Conservation (phyloP, 2,888 invertebrate species). For the Trichopoda pennipes region DNA sequence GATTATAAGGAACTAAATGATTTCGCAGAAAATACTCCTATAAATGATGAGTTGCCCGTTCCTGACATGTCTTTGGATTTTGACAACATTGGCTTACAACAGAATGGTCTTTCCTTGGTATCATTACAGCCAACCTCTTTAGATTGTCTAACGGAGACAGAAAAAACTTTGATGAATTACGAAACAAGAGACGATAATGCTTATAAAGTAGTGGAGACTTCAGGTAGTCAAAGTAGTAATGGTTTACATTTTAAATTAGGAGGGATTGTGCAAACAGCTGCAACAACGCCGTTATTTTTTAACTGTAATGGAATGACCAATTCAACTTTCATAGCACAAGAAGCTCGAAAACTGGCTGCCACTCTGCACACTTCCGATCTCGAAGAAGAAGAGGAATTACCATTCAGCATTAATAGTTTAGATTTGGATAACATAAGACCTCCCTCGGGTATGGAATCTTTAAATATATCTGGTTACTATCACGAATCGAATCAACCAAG, state of each 20-base stretch:
- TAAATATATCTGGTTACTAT: slow-evolving; percentile 83
- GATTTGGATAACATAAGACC: slow-evolving; percentile 89
- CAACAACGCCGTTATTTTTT: slow-evolving; percentile 78
- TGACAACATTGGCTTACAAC: slow-evolving; percentile 55
- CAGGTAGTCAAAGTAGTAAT: slow-evolving; percentile 59
- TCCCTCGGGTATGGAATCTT: slow-evolving; percentile 88
- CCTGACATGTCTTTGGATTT: slow-evolving; percentile 66
- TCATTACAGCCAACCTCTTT: slow-evolving; percentile 75
- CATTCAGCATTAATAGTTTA: slow-evolving; percentile 84
- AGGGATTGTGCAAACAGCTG: slow-evolving; percentile 77
- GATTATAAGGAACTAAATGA: slow-evolving; percentile 73
- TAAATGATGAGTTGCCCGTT: slow-evolving; percentile 74
- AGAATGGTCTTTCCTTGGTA: slow-evolving; percentile 52
- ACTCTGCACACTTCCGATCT: slow-evolving; percentile 75
- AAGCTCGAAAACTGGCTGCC: slow-evolving; percentile 86
- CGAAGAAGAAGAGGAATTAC: slow-evolving; percentile 79
- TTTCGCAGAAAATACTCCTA: slow-evolving; percentile 77
- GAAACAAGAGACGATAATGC: neutral
- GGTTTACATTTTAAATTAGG: slow-evolving; percentile 77
- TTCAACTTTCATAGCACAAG: slow-evolving; percentile 87
- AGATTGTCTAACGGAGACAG: slow-evolving; percentile 75
- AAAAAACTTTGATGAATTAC: slow-evolving; percentile 74
- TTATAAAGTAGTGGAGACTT: slow-evolving; percentile 4
- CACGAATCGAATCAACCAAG: slow-evolving; percentile 78
- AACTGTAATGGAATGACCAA: slow-evolving; percentile 84